Evolutionary conservation across 2,888 invertebrate species (phyloP).

Genomic region (Anoplius nigerrimus): DNA sequence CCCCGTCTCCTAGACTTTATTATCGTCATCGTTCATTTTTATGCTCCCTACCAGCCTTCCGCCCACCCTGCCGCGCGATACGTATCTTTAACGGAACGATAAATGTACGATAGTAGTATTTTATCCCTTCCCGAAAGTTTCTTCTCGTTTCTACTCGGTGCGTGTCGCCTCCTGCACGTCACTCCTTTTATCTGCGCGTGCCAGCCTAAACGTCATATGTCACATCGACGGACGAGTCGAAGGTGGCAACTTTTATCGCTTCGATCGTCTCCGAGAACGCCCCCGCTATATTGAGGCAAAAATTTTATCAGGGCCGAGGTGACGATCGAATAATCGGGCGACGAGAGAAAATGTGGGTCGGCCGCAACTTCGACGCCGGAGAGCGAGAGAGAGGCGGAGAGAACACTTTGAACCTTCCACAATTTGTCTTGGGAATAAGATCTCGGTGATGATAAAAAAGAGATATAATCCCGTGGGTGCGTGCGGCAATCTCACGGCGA

Average conservation of each 20-base stretch:
- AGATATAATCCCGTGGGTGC: not conserved
- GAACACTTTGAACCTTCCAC: not conserved
- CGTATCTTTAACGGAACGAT: conserved; percentile 1
- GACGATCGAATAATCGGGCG: not conserved
- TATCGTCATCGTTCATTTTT: conserved; percentile 8
- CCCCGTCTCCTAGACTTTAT: conserved; percentile 5
- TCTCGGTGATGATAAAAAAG: not conserved
- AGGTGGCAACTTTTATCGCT: not conserved
- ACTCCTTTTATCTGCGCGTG: conserved; percentile 1
- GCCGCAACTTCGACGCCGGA: too few species aligned
- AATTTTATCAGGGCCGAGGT: not conserved
- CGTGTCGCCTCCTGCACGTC: conserved; percentile 2
- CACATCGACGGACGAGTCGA: too few species aligned
- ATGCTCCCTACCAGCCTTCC: too few species aligned
- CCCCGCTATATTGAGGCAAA: not conserved
- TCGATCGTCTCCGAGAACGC: not conserved
- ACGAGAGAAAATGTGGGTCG: too few species aligned
- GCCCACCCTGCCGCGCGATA: too few species aligned
- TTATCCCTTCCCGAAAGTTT: conserved; percentile 25
- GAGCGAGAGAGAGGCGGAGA: not conserved
- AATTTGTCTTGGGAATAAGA: not conserved
- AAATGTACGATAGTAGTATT: not conserved
- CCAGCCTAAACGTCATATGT: too few species aligned
- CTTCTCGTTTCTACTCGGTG: conserved; percentile 20
- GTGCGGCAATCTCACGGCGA: conserved; percentile 3